Base-by-base conservation (phyloP, 2,113 vertebrate species). In the Spheniscus mendiculus region DNA sequence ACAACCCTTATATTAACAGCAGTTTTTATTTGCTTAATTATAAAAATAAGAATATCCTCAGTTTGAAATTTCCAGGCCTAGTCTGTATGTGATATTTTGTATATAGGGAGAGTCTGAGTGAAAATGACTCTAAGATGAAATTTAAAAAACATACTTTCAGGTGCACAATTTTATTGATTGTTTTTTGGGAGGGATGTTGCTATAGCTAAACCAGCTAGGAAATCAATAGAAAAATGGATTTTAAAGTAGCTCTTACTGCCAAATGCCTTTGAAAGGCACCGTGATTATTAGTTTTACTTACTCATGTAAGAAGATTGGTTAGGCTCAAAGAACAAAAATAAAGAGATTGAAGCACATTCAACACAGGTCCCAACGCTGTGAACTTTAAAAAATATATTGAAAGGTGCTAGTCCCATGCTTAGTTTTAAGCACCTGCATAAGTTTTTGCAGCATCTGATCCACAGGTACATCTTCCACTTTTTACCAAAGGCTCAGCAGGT, bases 351-450 rank as follows among this genome's bases (percentile, higher is more conserved):
- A 47, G 36, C 19, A 50, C 21, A n/a, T 53, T 13, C 32, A 58
- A 4, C 12, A 22, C 26, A 73, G 16, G 5, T 49, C 12, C 13
- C 6, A 3, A 66, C 1, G 5, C 30, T 66, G 58, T 3, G 2
- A 61, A 70, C 67, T 65, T 83, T 23, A 55, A 63, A 79, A 71
- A 45, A 50, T 12, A 2, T 59, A 61, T 13, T 40, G 23, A 85
- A 82, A 66, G 1, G n/a, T 55, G 17, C 63, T 63, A 47, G 15
- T 83, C 20, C 25, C 6, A 4, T 49, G 40, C 45, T 84, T 42
- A 70, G 21, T 40, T 84, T 65, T 66, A 80, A 88, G 73, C 15
- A 70, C 17, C 34, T 40, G 14, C 8, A 0, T 38, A 47, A 83
- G 50, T 23, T 74, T 93, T 88, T 84, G 67, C 44, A 55, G 52